Evolutionary conservation across 2,797 vertebrate genomes (phyloP), one percentile per base, ranked within the genome.

Genomic region (Acanthornis magna): DNA sequence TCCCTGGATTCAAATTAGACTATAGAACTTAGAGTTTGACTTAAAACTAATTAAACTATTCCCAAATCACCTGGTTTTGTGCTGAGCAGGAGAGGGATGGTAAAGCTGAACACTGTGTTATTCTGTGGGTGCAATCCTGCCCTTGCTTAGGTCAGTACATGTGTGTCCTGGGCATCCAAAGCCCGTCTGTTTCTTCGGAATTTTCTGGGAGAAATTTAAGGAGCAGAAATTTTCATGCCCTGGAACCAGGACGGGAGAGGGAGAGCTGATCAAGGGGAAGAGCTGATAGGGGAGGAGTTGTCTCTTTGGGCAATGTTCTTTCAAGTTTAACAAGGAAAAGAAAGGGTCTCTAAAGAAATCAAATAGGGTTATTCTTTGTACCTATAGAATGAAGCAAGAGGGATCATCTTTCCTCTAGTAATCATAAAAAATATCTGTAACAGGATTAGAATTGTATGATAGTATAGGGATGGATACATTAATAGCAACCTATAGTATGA

Each of bases 281-380:
- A 86, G 48, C 73, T 76, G 77, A 92, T 47, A 81, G 67, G 85
- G 71, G 53, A 91, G 95, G 92, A 95, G 88, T 90, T 93, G 29
- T 76, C 60, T 78, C 57, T 76, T 53, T 76, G 53, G 45, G 51
- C 40, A 70, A 38, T 22, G 15, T 40, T 78, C 43, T 92, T 94
- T 96, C 25, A 88, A 76, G 45, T 91, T 86, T 51, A 73, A 73
- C 63, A 70, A 81, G 50, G n/a, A 9, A 14, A 6, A 57, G 25
- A 45, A 65, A 23, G 4, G 22, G 14, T 61, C 42, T 74, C 38
- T 84, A 30, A 92, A 78, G 87, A 81, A 86, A 76, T 86, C 36
- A 81, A 78, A 79, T 51, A 51, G 18, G n/a, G 66, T 86, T 88
- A 9, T 84, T 72, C 66, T 91, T 93, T 95, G 53, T 95, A 61